Conservation (phyloP, 1,140 invertebrate species). For the Eurosta solidaginis region DNA sequence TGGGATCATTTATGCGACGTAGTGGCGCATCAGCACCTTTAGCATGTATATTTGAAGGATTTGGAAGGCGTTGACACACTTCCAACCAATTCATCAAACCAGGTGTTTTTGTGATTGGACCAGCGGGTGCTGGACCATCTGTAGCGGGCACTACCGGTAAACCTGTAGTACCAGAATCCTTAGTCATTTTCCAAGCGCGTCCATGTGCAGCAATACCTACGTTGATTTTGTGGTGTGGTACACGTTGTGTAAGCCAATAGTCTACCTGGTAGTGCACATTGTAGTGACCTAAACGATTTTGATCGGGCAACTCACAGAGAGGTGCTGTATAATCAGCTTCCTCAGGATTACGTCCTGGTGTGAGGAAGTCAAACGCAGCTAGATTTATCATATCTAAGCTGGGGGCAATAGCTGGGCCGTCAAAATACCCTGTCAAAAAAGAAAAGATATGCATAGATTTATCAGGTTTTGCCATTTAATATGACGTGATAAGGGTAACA, state of each 20-base stretch:
- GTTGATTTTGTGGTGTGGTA: constrained; percentile 75
- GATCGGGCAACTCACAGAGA: constrained; percentile 69
- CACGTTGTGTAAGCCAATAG: constrained; percentile 69
- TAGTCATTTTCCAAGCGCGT: constrained; percentile 79
- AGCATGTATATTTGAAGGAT: constrained; percentile 64
- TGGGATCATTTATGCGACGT: constrained; percentile 73
- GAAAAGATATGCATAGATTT: constrained; percentile 11
- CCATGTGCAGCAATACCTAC: constrained; percentile 83
- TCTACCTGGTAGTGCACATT: constrained; percentile 69
- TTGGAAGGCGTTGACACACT: constrained; percentile 73
- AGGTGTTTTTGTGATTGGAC: constrained; percentile 68
- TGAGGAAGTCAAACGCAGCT: constrained; percentile 79
- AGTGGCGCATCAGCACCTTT: constrained; percentile 67
- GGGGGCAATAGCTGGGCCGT: constrained; percentile 72
- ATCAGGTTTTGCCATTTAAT: neutral
- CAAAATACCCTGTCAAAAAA: constrained; percentile 72
- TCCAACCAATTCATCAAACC: constrained; percentile 83
- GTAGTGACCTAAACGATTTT: constrained; percentile 65
- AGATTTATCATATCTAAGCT: constrained; percentile 80
- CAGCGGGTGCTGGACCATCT: constrained; percentile 68
- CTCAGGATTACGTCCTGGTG: constrained; percentile 72
- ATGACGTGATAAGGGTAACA: neutral
- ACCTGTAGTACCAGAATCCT: constrained; percentile 72
- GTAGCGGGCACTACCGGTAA: constrained; percentile 71
- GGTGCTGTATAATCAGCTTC: constrained; percentile 77